Evolutionary conservation across 1,140 invertebrate genomes (phyloP), one percentile per base, ranked within the genome.

Genomic region (Zophobas morio): DNA sequence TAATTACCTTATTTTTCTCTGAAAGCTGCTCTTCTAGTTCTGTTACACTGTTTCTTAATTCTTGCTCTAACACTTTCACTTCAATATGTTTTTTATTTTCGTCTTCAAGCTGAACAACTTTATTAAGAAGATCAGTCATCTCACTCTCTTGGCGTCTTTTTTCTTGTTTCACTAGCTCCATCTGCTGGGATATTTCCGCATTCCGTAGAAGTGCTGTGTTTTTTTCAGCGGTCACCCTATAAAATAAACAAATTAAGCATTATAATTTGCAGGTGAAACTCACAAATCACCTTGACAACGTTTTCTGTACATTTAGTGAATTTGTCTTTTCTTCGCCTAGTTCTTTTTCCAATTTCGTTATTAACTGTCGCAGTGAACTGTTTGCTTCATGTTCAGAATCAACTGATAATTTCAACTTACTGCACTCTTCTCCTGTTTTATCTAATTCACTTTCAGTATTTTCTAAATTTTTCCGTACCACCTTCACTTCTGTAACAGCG

Each of bases 171-270:
- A 92, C 90, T 66, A 94, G 88, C 84, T 95, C 93, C 71, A 94
- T 89, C 71, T 94, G 92, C 84, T 96, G 95, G 0, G 94, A 96
- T 75, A 96, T 92, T 85, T 95, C 92, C 1, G 95, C 95, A 84
- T 95, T 96, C 36, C 94, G 89, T 40, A 96, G 81, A 66, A 96
- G 85, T 0, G 93, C 91, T 6, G 92, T 90, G 84, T 95, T 92
- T 81, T 94, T 96, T 75, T 96, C 94, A 71, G 91, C 87, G 37
- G 89, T 89, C 76, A 94, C 93, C 74, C 89, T 89, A 20, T 20
- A 82, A 60, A 82, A 76, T 35, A 49, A 54, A n/a, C 1, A 54
- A 47, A 2, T 5, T 37, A 76, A 53, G 32, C 8, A 20, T 70
- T 39, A 4, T 4, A 70, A 76, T 53, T 53, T 8, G 35, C 66